Conservation (phyloP, 2,888 invertebrate genomes). For the Tachina grossa region DNA sequence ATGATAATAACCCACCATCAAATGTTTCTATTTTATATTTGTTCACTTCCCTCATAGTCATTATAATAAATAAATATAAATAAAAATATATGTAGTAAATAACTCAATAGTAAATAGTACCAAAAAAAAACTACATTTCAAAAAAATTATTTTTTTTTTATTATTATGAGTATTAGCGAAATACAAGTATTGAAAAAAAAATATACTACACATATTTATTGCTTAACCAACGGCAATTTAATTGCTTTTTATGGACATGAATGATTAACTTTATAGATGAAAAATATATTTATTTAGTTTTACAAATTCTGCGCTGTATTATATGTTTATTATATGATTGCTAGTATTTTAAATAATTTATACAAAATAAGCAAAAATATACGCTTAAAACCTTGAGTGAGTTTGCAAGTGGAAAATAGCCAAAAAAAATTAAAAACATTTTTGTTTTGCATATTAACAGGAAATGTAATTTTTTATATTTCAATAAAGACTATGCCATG, state of each 20-base stretch:
- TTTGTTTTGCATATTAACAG: not conserved
- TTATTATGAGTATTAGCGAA: not conserved
- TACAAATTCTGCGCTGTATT: constrained; percentile 9
- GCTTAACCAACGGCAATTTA: constrained; percentile 57
- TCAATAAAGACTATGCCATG: not conserved
- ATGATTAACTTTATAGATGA: constrained; percentile 53
- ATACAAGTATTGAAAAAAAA: constrained; percentile 32
- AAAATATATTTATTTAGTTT: constrained; percentile 40
- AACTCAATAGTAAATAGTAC: constrained; percentile 36
- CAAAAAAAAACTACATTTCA: constrained; percentile 6
- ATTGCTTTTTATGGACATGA: constrained; percentile 65
- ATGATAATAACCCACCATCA: no score
- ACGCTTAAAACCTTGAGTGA: no score
- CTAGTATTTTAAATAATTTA: not conserved
- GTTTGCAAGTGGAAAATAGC: no score
- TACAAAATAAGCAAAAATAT: not conserved
- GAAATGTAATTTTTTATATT: not conserved
- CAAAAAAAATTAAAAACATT: not conserved
- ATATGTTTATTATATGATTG: not conserved
- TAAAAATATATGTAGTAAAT: constrained; percentile 19
- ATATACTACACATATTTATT: constrained; percentile 43
- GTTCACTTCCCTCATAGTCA: not conserved
- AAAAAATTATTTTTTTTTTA: not conserved
- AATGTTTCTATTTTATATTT: not conserved
- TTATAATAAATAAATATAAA: not conserved